A percentile compares a stretch with the other conserved stretches of the same genome.
Conservation (phyloP, 2,797 vertebrate species). For the Melanotaenia trifasciata region DNA sequence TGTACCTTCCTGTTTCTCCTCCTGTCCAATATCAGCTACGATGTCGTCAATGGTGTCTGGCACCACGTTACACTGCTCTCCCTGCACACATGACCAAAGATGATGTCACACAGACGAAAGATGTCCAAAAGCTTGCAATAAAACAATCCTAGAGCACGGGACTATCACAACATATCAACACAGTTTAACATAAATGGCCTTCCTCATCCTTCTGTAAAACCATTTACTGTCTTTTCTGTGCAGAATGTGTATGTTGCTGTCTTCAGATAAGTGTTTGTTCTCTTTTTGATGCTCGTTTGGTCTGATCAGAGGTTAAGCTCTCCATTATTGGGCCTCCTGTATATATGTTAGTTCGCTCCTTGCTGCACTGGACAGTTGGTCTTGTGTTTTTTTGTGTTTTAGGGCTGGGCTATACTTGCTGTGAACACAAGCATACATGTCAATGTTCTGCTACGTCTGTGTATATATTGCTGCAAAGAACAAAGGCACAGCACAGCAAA, state of each 20-base stretch:
- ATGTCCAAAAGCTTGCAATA: not conserved
- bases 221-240: not conserved
- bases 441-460: too few species aligned
- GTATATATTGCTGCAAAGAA: too few species aligned
- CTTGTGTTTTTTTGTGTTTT: not conserved
- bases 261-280: not conserved
- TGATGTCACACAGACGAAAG: not conserved
- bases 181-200: not conserved
- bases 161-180: not conserved
- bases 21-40: constrained; percentile 92
- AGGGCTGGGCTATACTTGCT: too few species aligned
- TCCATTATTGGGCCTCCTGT: not conserved
- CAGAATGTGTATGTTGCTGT: too few species aligned
- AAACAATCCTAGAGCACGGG: not conserved
- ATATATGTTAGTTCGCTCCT: not conserved
- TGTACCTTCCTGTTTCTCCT: constrained; percentile 92
- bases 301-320: not conserved
- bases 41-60: constrained; percentile 96
- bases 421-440: too few species aligned
- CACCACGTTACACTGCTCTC: constrained; percentile 94
- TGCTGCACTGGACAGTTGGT: not conserved
- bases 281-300: not conserved
- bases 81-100: constrained; percentile 78
- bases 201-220: not conserved
- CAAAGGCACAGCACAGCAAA: too few species aligned